Evolutionary conservation across 1,140 invertebrate species (phyloP), one percentile per base, ranked within the genome.

Genomic region (Hesperophylax magnus): DNA sequence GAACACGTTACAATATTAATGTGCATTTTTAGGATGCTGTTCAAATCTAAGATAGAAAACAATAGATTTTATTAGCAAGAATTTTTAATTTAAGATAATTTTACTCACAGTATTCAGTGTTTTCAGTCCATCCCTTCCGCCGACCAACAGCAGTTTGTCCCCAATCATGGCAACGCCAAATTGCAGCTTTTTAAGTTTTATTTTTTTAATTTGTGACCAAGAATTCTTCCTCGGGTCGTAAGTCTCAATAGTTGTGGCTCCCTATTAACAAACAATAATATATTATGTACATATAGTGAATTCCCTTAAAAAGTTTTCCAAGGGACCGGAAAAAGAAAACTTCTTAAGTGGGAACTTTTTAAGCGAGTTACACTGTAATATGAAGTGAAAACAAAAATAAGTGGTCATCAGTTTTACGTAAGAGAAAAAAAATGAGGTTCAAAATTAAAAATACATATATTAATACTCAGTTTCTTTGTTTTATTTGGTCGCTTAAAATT

Each of bases 91-190:
- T 58, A 8, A n/a, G 1, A n/a, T 58, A 77, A 31, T 60, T 63
- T 76, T 75, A 84, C 81, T 85, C 81, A 92, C 96, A 5, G 95
- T 95, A 85, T 97, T 97, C 2, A 98, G 89, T 6, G 97, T 98
- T 89, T 98, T 98, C 5, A 98, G 91, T n/a, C 97, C 97, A 89
- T 98, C 97, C 77, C 97, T 91, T 9, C 97, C 97, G 24, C 97
- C 97, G 15, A 97, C 96, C 22, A 92, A 86, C 69, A 95, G 93
- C 11, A 97, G 89, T 87, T 96, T 96, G 72, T 95, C 94, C 81
- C 96, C 95, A 85, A 98, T 92, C 8, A 98, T 92, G 56, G 96
- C 96, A 8, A 97, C 96, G 5, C 97, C 97, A 90, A 98, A 98
- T 88, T 98, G 97, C 27, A 98, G 88, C 27, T 96, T 89, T 54